Evolutionary conservation across 2,113 vertebrate genomes (phyloP), one percentile per base, ranked within the genome.

Genomic region (Dolichotis patagonum): DNA sequence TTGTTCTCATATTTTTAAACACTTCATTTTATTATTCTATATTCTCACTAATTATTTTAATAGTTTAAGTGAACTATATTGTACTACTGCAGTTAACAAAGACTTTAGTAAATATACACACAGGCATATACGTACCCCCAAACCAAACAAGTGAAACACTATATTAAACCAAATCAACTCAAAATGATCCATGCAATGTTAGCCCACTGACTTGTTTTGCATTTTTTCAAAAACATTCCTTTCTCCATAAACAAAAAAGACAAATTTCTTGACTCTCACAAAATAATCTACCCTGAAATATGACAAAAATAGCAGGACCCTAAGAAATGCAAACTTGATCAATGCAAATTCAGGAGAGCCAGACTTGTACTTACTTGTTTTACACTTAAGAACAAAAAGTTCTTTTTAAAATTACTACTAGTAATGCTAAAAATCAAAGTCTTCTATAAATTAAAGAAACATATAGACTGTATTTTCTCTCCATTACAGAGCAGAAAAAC

Each of bases 61-160:
- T 19, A 96, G 5, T 65, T 96, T 84, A 95, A 43, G 38, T 83
- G 81, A 94, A 96, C 56, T 86, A 22, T 84, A 84, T 35, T 73
- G 43, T 46, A 46, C 13, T 28, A 46, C 22, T 77, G 41, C 73
- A 19, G 46, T 60, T 92, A 91, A 78, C 43, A 94, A 96, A 88
- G 41, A 3, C 11, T 87, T 94, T 71, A 65, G 17, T 73, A 80
- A 83, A 94, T 2, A 88, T 10, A 91, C 9, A 41, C 3, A 62
- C 13, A 54, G 54, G 63, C 7, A 80, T 24, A 78, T 14, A 26
- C 16, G 41, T 5, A 43, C 41, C 22, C 26, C 26, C 71, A 69
- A 46, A 26, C 19, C 49, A 86, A 91, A 80, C 20, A 71, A 54
- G 11, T 41, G 83, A 90, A 77, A 88, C 24, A 89, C 24, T 35